Conservation (phyloP, 2,113 vertebrate genomes). For the Notothenia rossii region DNA sequence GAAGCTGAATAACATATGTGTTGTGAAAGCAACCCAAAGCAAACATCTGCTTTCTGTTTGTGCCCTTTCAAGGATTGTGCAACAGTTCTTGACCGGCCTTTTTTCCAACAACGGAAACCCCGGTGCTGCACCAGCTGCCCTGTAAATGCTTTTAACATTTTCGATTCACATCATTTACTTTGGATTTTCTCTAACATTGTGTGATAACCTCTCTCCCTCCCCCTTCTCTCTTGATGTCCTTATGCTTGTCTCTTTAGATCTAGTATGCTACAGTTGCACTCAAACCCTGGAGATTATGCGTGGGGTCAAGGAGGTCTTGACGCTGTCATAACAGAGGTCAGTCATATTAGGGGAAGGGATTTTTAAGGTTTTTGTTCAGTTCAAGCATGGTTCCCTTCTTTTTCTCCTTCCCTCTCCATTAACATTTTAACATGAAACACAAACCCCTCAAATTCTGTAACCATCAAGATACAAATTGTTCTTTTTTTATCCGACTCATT, state of each 20-base stretch:
- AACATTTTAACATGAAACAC: not conserved
- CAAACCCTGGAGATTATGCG: slow-evolving; percentile 92
- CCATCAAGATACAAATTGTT: not conserved
- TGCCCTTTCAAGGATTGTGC: slow-evolving; percentile 86
- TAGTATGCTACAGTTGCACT: slow-evolving; percentile 88
- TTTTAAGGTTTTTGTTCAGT: not conserved
- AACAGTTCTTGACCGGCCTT: slow-evolving; percentile 92
- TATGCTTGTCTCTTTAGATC: slow-evolving; percentile 79
- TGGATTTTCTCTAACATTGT: slow-evolving; percentile 13
- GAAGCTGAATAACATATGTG: slow-evolving; percentile 1
- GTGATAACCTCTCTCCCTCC: not conserved
- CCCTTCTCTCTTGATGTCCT: not conserved
- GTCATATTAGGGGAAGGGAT: slow-evolving; percentile 36
- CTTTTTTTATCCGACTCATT: not conserved
- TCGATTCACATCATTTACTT: slow-evolving; percentile 36
- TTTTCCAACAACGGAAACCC: slow-evolving; percentile 88
- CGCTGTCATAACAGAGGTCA: slow-evolving; percentile 94
- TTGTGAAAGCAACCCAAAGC: slow-evolving; percentile 29
- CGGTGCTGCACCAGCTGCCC: slow-evolving; percentile 85
- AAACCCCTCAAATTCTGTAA: not conserved
- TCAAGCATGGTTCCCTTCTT: not conserved
- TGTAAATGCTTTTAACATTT: slow-evolving; percentile 78
- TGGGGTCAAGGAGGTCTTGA: slow-evolving; percentile 96
- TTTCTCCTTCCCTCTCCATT: slow-evolving; percentile 16
- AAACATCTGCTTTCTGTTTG: slow-evolving; percentile 21